Percentiles rank a stretch among this genome's conserved stretches.
These are phyloP conservation scores for Haliclona indistincta DNA, from an alignment of 37 sponge, comb jelly and placozoan genomes.

Conservation along the genomic window DNA sequence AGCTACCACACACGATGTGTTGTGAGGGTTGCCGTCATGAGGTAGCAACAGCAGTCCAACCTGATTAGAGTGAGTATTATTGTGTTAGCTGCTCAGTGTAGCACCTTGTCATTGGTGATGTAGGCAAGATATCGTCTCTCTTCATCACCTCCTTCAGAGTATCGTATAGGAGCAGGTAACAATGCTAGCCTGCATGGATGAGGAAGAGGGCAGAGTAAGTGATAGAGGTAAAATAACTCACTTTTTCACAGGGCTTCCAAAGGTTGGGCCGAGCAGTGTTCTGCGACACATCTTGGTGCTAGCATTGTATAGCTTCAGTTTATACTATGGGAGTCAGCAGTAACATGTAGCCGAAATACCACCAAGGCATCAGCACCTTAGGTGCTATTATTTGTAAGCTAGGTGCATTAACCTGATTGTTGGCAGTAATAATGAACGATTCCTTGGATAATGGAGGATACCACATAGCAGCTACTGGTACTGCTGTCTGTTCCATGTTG, in stretches of 20 bases:
- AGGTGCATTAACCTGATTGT: slow-evolving; percentile 63
- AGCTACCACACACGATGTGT: slow-evolving; percentile 78
- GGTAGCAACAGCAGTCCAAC: slow-evolving; percentile 89
- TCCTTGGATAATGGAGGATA: slow-evolving; percentile 96
- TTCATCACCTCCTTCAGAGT: slow-evolving; percentile 41
- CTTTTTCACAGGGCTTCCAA: slow-evolving; percentile 80
- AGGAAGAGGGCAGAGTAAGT: not conserved
- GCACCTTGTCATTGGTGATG: slow-evolving; percentile 83
- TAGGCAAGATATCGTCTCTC: slow-evolving; percentile 75
- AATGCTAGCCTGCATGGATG: not conserved
- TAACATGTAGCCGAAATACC: not conserved
- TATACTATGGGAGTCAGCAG: slow-evolving; percentile 59
- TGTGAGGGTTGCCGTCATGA: slow-evolving; percentile 96
- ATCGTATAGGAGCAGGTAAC: slow-evolving; percentile 44
- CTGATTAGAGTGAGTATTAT: slow-evolving; percentile 18
- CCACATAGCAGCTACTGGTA: slow-evolving; percentile 77
- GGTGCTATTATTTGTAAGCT: not conserved
- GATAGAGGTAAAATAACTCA: slow-evolving; percentile 1
- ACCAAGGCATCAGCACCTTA: not conserved
- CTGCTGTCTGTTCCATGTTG: slow-evolving; percentile 94
- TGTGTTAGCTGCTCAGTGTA: not conserved
- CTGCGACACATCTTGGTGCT: slow-evolving; percentile 94
- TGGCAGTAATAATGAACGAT: slow-evolving; percentile 86
- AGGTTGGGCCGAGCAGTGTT: slow-evolving; percentile 93
- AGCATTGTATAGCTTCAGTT: slow-evolving; percentile 91